phyloP scores from a whole-genome alignment of 2,888 invertebrate genomes.

The Nysson spinosus region DNA sequence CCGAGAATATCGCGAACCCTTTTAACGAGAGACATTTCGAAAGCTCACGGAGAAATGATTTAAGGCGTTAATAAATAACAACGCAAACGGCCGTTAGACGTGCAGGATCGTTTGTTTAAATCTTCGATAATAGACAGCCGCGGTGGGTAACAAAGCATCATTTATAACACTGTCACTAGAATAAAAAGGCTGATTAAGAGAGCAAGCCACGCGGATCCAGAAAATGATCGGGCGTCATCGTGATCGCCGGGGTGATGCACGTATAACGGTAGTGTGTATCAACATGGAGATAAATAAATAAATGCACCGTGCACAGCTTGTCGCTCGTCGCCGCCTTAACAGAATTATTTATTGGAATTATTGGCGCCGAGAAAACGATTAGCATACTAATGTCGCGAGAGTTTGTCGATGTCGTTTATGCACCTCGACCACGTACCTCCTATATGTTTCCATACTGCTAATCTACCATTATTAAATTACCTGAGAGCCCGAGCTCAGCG shows the following conservation, averaged over 20 bases:
- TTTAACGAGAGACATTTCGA: no score
- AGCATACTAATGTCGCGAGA: conserved; percentile 61
- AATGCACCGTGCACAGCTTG: conserved; percentile 13
- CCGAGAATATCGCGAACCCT: no score
- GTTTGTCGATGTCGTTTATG: conserved; percentile 21
- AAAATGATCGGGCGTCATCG: conserved; percentile 33
- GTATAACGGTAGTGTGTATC: conserved; percentile 34
- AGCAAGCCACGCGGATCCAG: neutral
- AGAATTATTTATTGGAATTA: conserved; percentile 63
- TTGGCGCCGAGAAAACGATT: conserved; percentile 59
- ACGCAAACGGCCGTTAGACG: no score
- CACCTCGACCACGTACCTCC: conserved; percentile 6
- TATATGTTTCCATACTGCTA: conserved; percentile 26
- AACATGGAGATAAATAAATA: neutral
- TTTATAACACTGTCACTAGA: conserved; percentile 24
- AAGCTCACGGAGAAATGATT: no score
- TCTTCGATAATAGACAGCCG: no score
- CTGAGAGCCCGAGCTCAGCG: conserved; percentile 34
- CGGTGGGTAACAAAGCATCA: no score
- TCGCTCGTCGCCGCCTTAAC: conserved; percentile 54
- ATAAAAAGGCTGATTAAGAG: neutral
- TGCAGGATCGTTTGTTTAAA: no score
- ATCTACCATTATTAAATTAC: conserved; percentile 73
- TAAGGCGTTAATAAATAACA: no score
- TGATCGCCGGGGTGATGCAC: conserved; percentile 26